Evolutionary conservation across 1,140 invertebrate genomes (phyloP).

Genomic region (Pteromalus puparum): DNA sequence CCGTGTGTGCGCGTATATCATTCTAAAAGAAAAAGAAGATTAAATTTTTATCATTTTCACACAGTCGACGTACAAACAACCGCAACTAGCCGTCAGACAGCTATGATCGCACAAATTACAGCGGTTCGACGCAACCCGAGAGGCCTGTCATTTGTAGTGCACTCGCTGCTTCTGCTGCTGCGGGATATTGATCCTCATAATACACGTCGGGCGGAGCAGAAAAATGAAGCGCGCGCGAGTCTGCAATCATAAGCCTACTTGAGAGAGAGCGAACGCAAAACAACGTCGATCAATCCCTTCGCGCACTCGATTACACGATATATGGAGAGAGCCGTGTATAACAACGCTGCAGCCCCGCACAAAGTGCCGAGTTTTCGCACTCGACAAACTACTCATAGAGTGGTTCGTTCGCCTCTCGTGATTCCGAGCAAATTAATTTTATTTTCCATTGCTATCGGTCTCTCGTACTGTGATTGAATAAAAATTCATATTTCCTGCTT

Average conservation of each 20-base stretch:
- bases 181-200: slow-evolving; percentile 17
- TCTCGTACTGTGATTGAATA: too few species aligned
- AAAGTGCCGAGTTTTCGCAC: slow-evolving; percentile 37
- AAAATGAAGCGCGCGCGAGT: slow-evolving; percentile 23
- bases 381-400: slow-evolving; percentile 18
- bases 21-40: background rate
- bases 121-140: background rate
- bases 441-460: background rate
- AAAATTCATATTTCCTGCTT: background rate
- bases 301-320: slow-evolving; percentile 37
- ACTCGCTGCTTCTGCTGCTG: background rate
- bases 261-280: slow-evolving; percentile 25
- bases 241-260: slow-evolving; percentile 31
- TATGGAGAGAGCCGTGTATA: background rate
- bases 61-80: background rate
- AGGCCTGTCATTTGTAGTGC: slow-evolving; percentile 33
- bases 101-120: background rate
- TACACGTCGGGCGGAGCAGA: background rate
- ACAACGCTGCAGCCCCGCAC: background rate
- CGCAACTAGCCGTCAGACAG: background rate
- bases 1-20: background rate
- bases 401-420: too few species aligned
- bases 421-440: background rate
- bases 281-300: slow-evolving; percentile 13
- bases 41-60: background rate